A percentile compares a stretch with the other conserved stretches of the same genome.
Conservation (phyloP, 2,113 vertebrate genomes). For the Cheirogaleus medius region DNA sequence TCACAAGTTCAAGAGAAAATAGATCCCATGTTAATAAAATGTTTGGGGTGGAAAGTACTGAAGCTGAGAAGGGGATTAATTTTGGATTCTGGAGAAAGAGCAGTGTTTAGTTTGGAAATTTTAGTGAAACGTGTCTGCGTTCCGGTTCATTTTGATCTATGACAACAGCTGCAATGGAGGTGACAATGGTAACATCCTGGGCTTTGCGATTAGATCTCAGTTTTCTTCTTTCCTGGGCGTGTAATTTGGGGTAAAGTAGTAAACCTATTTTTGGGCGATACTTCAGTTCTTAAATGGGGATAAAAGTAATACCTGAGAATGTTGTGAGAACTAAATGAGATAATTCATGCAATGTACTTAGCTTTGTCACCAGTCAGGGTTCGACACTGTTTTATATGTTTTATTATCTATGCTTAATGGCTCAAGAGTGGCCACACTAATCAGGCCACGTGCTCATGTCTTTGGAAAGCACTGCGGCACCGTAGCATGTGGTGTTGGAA, state of each 20-base stretch:
- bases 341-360: rapidly evolving
- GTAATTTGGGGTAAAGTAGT: background rate
- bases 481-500: background rate
- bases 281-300: background rate
- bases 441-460: background rate
- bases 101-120: background rate
- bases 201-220: background rate
- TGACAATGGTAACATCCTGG: background rate
- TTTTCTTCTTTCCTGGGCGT: background rate
- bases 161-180: background rate
- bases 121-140: background rate
- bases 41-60: background rate
- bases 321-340: background rate
- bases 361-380: background rate
- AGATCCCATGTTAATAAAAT: background rate
- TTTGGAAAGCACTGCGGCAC: background rate
- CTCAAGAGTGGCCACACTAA: background rate
- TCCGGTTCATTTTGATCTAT: background rate
- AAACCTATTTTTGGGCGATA: background rate
- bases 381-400: rapidly evolving
- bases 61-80: background rate
- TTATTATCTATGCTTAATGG: background rate
- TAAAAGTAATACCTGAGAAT: background rate
- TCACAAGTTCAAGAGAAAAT: background rate
- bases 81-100: background rate